phyloP scores from a whole-genome alignment of 1,140 invertebrate genomes.

The Sarcophaga peregrina region DNA sequence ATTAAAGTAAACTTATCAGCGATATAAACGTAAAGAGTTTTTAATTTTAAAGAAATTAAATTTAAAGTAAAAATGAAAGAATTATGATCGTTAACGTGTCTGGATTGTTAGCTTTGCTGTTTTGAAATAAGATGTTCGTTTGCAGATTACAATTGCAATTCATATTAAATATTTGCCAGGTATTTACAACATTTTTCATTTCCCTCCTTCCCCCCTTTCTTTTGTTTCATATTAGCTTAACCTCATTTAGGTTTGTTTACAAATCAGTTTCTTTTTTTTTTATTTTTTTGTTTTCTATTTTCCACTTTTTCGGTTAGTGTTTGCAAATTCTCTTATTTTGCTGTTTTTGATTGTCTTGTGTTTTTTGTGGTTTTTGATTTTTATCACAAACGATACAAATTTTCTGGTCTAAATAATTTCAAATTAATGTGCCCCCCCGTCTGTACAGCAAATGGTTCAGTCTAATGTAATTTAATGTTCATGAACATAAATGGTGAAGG shows the following conservation, averaged over 20 bases:
- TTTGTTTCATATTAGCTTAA: too few relatives aligned
- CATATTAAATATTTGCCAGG: too few relatives aligned
- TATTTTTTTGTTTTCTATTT: neutral
- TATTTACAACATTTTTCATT: too few relatives aligned
- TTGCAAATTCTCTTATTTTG: neutral
- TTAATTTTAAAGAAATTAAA: too few relatives aligned
- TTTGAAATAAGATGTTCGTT: too few relatives aligned
- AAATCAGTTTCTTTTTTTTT: neutral
- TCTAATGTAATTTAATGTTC: neutral
- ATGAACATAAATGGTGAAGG: neutral
- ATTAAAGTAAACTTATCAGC: too few relatives aligned
- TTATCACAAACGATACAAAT: conserved; percentile 5
- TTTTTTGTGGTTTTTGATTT: neutral
- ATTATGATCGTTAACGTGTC: too few relatives aligned
- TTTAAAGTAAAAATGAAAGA: too few relatives aligned
- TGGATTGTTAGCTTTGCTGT: too few relatives aligned
- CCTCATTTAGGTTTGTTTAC: neutral
- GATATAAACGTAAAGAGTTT: too few relatives aligned
- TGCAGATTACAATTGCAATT: too few relatives aligned
- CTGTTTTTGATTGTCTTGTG: neutral
- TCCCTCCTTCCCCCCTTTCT: too few relatives aligned
- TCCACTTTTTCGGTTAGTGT: neutral
- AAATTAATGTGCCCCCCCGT: neutral
- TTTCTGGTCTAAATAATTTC: conserved; percentile 6
- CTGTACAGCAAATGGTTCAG: neutral